Conservation (phyloP, 2,113 vertebrate species). For the Ceyx margarethae region DNA sequence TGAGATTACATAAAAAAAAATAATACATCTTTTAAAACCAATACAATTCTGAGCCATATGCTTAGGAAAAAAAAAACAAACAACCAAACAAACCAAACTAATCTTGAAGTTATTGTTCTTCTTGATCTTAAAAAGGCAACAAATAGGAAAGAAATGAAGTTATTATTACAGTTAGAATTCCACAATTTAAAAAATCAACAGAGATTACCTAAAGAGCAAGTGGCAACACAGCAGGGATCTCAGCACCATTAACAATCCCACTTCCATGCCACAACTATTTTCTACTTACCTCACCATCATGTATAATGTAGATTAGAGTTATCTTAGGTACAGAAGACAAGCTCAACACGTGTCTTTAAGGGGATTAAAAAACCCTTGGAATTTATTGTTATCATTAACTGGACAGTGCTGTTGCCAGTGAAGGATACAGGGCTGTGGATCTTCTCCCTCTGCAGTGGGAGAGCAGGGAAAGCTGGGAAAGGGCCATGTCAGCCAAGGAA, state of each 20-base stretch:
- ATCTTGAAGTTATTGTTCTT: neutral
- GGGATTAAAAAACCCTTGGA: neutral
- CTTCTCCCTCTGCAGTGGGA: neutral
- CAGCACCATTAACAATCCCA: neutral
- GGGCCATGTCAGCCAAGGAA: neutral
- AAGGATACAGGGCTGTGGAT: neutral
- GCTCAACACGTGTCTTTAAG: neutral
- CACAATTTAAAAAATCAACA: neutral
- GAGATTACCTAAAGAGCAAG: neutral
- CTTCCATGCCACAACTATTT: neutral
- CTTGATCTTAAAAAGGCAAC: neutral
- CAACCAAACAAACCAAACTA: neutral
- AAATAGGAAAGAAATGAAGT: neutral
- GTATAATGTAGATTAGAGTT: neutral
- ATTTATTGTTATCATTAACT: neutral
- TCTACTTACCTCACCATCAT: neutral
- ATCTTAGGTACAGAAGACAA: neutral
- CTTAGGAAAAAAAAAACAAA: neutral
- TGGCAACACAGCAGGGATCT: neutral
- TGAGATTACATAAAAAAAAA: conserved; percentile 51
- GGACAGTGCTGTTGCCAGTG: neutral
- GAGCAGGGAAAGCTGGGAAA: neutral
- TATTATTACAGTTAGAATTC: neutral
- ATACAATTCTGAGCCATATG: conserved; percentile 40
- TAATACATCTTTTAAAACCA: conserved; percentile 52